These are phyloP conservation scores for Nymphalis io DNA, from an alignment of 1,140 invertebrate genomes.

Conservation along the genomic window DNA sequence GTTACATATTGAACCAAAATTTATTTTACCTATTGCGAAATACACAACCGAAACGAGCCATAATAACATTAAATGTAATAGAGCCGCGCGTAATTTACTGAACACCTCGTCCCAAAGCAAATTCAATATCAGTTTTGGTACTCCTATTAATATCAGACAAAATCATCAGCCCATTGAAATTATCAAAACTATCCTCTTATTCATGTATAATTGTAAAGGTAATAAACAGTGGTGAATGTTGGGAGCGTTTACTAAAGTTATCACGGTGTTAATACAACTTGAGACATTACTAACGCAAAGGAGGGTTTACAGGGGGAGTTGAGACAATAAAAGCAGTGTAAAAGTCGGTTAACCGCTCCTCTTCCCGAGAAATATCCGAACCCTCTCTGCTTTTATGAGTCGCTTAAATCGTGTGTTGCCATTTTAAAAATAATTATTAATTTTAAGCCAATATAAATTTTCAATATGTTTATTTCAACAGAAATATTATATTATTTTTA, in stretches of 20 bases:
- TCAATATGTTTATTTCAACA: too few species aligned
- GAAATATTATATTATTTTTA: too few species aligned
- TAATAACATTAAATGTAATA: constrained; percentile 30
- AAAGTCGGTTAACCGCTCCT: constrained; percentile 73
- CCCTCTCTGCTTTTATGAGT: constrained; percentile 66
- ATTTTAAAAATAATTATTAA: constrained; percentile 11
- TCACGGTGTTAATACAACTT: constrained; percentile 75
- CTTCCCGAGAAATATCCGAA: constrained; percentile 58
- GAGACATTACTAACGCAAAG: constrained; percentile 75
- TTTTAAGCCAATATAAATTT: background rate
- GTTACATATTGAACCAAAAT: constrained; percentile 5
- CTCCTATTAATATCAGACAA: constrained; percentile 58
- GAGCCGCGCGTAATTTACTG: constrained; percentile 57
- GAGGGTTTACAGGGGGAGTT: constrained; percentile 68
- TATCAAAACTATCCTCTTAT: constrained; percentile 68
- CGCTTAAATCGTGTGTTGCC: constrained; percentile 47
- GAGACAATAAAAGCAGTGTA: constrained; percentile 77
- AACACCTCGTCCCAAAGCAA: constrained; percentile 48
- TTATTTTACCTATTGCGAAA: constrained; percentile 14
- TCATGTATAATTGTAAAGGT: constrained; percentile 56
- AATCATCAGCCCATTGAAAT: constrained; percentile 65
- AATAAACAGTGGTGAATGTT: constrained; percentile 49
- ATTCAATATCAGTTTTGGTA: constrained; percentile 64
- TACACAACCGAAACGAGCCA: background rate
- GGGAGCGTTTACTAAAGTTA: constrained; percentile 61